Base-by-base conservation (phyloP, 2,888 invertebrate species). In the Drosophila differens region DNA sequence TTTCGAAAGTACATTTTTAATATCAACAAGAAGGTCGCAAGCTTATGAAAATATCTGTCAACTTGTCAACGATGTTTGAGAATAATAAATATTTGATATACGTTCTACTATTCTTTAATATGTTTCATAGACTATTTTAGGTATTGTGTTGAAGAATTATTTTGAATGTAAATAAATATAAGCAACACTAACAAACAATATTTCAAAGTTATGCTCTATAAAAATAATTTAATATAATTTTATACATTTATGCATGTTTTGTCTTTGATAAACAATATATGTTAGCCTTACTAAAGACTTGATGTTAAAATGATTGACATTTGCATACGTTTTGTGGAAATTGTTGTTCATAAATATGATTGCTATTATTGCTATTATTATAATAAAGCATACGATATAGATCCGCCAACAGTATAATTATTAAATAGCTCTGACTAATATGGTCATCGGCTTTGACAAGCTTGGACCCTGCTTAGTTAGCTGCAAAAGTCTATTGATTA, bases 1-100 rank as follows among this genome's bases (percentile, higher is more conserved):
- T 76, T 76, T 76, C 41, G 73, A 80, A 66, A 80, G 69, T 72
- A 53, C 33, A 47, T 30, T 53, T 22, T 52, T 28, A 64, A 58
- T 71, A 71, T 55, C 68, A 67, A 39, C 60, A 52, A 72, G 65
- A 49, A 37, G 70, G 52, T 37, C 37, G 64, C 30, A 47, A 47
- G 9, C 25, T 19, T 1, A 30, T 39, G 33, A 33, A 53, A 73
- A 59, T 39, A 60, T 28, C 25, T 33, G 25, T 25, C 25, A 19
- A 2, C 25, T n/a, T 28, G 25, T 33, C 4, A 33, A 33, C n/a
- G 28, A 30, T 57, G 39, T 4, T 39, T 30, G 28, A 4, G 9
- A n/a, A 30, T 39, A n/a, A 39, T 39, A n/a, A 30, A 2, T 14
- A 14, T 1, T 55, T 28, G 7, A 14, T 9, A 30, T 9, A 25